Evolutionary conservation across 2,113 vertebrate species (phyloP), one percentile per base, ranked within the genome.

Genomic region (Spea multiplicata): DNA sequence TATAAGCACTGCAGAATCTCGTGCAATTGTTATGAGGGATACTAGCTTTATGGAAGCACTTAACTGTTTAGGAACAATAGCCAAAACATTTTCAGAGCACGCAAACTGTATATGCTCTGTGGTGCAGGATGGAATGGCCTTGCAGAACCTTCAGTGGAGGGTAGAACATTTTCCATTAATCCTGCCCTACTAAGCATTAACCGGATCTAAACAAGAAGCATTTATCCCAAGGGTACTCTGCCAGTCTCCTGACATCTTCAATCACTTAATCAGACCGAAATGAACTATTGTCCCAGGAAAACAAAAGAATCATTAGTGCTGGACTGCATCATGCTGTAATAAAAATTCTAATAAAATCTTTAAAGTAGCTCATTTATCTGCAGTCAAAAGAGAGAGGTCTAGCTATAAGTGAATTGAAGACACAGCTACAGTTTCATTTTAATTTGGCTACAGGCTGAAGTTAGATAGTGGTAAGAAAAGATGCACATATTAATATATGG

Each of bases 341-440:
- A 84, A 86, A 85, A 83, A 83, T 82, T 82, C 83, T 85, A 84
- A 87, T 82, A 81, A 85, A 86, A 86, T 85, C 82, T 86, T 83
- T 86, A 84, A 80, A 86, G 66, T 53, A 67, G 73, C 61, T 84
- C 83, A 73, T 85, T 77, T 84, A 75, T 86, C 86, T 80, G 83
- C 80, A 69, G 71, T 71, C 12, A 9, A 4, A 1, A 66, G 71
- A 53, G 80, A 49, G 68, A 78, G 69, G 59, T 72, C 45, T 72
- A 8, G 13, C 59, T 78, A 66, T 55, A 55, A 17, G 5, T 65
- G 69, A 50, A 72, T 55, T 66, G 69, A 72, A 62, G 45, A 52
- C 67, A 48, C 16, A 44, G 45, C 17, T 78, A 52, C 76, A 53
- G 53, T 48, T 17, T 71, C 64, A 59, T 78, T 55, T 78, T 72